phyloP scores from a whole-genome alignment of 1,140 invertebrate species.

The Cydia strobilella region DNA sequence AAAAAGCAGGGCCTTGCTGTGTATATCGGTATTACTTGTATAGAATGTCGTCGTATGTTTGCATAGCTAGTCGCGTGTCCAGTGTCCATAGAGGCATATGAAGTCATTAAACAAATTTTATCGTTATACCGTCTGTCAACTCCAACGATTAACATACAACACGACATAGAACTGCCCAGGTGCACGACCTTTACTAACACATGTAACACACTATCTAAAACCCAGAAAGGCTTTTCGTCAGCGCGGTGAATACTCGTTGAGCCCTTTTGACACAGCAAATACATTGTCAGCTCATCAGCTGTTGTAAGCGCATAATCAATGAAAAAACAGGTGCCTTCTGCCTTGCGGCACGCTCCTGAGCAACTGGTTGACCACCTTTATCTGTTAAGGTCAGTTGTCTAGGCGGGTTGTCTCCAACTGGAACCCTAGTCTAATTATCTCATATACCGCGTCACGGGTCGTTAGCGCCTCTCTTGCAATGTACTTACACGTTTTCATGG shows the following conservation, averaged over 20 bases:
- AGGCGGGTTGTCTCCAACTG: not conserved
- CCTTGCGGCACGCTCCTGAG: not conserved
- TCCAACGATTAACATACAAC: conserved; percentile 3
- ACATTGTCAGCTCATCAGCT: not conserved
- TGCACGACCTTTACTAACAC: not conserved
- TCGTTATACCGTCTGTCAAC: not conserved
- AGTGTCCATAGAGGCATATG: not conserved
- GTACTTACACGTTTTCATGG: too few relatives aligned
- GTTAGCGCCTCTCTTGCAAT: not conserved
- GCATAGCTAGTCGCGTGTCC: not conserved
- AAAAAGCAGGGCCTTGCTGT: too few relatives aligned
- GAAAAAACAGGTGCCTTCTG: conserved; percentile 12
- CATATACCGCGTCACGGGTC: not conserved
- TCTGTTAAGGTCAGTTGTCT: conserved; percentile 17
- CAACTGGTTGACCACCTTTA: conserved; percentile 9
- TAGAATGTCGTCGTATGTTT: not conserved
- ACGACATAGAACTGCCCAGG: conserved; percentile 3
- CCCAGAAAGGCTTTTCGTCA: not conserved
- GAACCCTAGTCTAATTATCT: not conserved
- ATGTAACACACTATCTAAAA: not conserved
- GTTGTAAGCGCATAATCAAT: not conserved
- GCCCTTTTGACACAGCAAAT: not conserved
- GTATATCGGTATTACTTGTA: too few relatives aligned
- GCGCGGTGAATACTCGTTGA: not conserved
- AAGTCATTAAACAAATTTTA: conserved; percentile 9